Base-by-base conservation (phyloP, 2,888 invertebrate species). In the Sphecodes monilicornis region DNA sequence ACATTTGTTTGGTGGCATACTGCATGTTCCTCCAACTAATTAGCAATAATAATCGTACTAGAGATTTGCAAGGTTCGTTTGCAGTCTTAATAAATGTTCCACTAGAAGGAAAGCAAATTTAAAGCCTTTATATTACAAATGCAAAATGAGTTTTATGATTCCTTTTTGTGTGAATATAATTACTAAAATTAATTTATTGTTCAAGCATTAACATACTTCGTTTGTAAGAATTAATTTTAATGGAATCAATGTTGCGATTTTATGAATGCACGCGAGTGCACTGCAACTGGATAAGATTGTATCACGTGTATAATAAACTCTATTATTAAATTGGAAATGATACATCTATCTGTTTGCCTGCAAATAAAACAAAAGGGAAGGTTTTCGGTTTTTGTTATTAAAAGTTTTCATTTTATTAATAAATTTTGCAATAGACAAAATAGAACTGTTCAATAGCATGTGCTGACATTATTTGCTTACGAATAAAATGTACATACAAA, bases 231-330 rank as follows among this genome's bases (percentile, higher is more conserved):
- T 68, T 46, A 71, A 29, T 82, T 73, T 69, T 39, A 72, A 43
- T 36, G 4, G 13, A 69, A 18, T n/a, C n/a, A 1, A 46, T 54
- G 50, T 68, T 72, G 29, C 36, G 26, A 66, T 43, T 18, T 73
- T 72, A 54, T 13, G 72, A 80, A 57, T 68, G 54, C 71, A 79
- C 29, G 26, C 29, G 18, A 29, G 29, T 57, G 32, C 46, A 78
- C 43, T 11, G 29, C 6, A 78, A 70, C 43, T 66, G 54, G 36
- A 64, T 57, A 76, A 76, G 36, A 78, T 68, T 84, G 84, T 84
- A 84, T 84, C 66, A 72, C 32, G 29, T 76, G 41, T 78, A 43
- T 36, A 84, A 84, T 84, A 84, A 84, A 84, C 71, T 74, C 57
- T 71, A 68, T 84, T 84, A 39, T 75, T 57, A 84, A 68, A 68